Conservation (phyloP, 2,888 invertebrate genomes). For the Pachycephus smyrnensis region DNA sequence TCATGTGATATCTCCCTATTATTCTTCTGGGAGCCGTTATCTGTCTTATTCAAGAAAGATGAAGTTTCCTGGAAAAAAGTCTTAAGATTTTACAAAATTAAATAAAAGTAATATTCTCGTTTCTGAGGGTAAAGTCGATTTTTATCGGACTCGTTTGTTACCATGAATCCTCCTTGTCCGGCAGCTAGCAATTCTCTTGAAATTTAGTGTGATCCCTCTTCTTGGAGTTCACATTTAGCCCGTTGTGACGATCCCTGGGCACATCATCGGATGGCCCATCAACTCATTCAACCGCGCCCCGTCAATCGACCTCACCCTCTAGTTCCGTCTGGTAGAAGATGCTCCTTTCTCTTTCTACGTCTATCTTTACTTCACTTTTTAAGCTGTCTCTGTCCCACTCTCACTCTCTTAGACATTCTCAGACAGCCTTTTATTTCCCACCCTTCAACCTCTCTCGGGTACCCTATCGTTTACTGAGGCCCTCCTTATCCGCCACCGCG, state of each 20-base stretch:
- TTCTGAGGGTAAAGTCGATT: neutral
- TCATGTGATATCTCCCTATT: neutral
- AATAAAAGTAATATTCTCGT: neutral
- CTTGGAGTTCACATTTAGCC: neutral
- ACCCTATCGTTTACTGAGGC: conserved; percentile 21
- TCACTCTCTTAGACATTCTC: conserved; percentile 24
- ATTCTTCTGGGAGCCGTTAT: neutral
- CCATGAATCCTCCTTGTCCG: neutral
- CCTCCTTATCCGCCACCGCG: conserved; percentile 27
- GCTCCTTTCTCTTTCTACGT: neutral
- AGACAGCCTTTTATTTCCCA: conserved; percentile 1
- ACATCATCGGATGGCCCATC: conserved; percentile 27
- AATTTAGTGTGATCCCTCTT: conserved; percentile 34
- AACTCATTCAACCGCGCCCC: conserved; percentile 27
- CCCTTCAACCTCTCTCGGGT: conserved; percentile 14
- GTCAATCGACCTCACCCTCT: conserved; percentile 23
- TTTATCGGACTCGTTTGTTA: neutral
- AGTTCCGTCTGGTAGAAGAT: neutral
- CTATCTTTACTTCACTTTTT: neutral
- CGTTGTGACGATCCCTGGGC: conserved; percentile 10
- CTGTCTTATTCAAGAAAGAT: neutral
- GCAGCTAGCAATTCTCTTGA: conserved; percentile 31
- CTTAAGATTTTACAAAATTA: neutral
- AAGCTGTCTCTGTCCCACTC: conserved; percentile 12
- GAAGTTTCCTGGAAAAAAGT: neutral